Evolutionary conservation across 2,113 vertebrate genomes (phyloP).

Genomic region (Hassar affinis): DNA sequence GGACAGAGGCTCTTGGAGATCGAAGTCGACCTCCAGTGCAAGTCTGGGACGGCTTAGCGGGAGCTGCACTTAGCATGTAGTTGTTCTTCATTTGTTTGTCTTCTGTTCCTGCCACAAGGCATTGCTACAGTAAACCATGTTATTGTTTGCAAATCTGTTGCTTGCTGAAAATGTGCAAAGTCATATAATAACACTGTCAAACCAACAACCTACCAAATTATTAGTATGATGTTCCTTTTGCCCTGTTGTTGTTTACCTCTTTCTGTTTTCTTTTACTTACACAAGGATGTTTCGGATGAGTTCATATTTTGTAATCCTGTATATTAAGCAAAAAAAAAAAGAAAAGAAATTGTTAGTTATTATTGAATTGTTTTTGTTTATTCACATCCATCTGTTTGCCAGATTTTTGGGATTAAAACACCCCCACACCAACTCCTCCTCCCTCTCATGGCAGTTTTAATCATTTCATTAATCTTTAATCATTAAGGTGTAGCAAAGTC

Average conservation of each 20-base stretch:
- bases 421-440: background rate
- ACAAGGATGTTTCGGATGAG: background rate
- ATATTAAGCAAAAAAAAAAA: slow-evolving; percentile 9
- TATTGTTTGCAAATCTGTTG: background rate
- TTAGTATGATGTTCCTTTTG: background rate
- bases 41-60: slow-evolving; percentile 4
- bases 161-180: background rate
- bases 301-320: background rate
- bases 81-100: background rate
- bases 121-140: background rate
- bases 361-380: slow-evolving; percentile 24
- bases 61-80: background rate
- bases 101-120: background rate
- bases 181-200: background rate
- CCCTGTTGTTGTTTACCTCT: background rate
- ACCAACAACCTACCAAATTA: too few relatives aligned
- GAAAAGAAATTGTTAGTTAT: too few relatives aligned
- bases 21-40: slow-evolving; percentile 54
- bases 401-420: slow-evolving; percentile 39
- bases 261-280: background rate
- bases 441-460: background rate
- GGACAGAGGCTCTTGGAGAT: slow-evolving; percentile 67
- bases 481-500: slow-evolving; percentile 3
- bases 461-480: slow-evolving; percentile 26
- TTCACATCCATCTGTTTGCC: slow-evolving; percentile 4